Percentiles rank a stretch among this genome's conserved stretches.
Conservation (phyloP, 2,888 invertebrate species). For the Megaustenia siamemsis region DNA sequence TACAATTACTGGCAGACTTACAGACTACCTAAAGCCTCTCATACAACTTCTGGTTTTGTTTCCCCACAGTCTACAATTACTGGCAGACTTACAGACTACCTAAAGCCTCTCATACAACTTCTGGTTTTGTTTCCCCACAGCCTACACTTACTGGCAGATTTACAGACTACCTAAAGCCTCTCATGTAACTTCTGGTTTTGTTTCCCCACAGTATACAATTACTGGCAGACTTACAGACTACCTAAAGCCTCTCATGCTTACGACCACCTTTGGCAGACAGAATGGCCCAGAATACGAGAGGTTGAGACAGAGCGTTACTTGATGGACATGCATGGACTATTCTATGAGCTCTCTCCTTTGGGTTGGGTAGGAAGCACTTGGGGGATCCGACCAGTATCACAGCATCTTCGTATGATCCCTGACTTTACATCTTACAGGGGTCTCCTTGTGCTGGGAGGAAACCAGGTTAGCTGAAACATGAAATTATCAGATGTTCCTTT, state of each 20-base stretch:
- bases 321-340: conserved; percentile 61
- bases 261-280: conserved; percentile 62
- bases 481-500: too few relatives aligned
- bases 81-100: too few relatives aligned
- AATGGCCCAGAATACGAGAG: conserved; percentile 61
- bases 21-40: too few relatives aligned
- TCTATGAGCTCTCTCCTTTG: conserved; percentile 61
- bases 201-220: conserved; percentile 29
- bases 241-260: conserved; percentile 62
- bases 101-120: too few relatives aligned
- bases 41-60: too few relatives aligned
- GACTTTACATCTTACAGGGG: conserved; percentile 61
- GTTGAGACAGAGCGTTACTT: conserved; percentile 62
- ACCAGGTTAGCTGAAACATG: conserved; percentile 57
- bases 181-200: too few relatives aligned
- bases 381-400: conserved; percentile 59
- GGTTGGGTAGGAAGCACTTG: conserved; percentile 61
- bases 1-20: too few relatives aligned
- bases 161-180: too few relatives aligned
- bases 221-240: conserved; percentile 62
- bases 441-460: conserved; percentile 60
- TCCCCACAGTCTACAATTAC: too few relatives aligned
- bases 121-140: too few relatives aligned
- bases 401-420: conserved; percentile 59
- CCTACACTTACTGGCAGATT: too few relatives aligned